phyloP scores from a whole-genome alignment of 2,888 invertebrate genomes.

The Dryobotodes eremita region DNA sequence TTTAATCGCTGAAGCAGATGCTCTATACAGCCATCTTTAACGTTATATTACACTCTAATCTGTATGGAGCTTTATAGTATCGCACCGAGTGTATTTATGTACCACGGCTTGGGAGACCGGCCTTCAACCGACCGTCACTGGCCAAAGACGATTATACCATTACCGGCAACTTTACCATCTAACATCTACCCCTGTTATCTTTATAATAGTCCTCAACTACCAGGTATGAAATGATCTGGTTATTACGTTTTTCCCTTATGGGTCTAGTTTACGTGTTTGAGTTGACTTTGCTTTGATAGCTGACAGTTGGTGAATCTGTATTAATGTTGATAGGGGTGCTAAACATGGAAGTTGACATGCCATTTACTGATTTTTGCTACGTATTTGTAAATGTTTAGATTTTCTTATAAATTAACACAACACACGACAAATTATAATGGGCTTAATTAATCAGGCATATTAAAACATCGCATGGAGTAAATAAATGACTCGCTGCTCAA shows the following conservation, averaged over 20 bases:
- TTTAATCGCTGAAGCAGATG: conserved; percentile 31
- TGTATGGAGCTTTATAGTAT: conserved; percentile 35
- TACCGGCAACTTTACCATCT: conserved; percentile 68
- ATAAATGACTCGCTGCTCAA: conserved; percentile 42
- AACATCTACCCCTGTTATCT: conserved; percentile 59
- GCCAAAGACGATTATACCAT: conserved; percentile 76
- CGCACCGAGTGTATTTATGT: conserved; percentile 62
- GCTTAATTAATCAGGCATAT: conserved; percentile 41
- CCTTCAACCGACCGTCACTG: conserved; percentile 76
- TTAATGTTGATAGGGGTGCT: background rate
- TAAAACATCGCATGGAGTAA: conserved; percentile 16
- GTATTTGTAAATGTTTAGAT: background rate
- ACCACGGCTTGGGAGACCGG: conserved; percentile 67
- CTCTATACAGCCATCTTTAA: conserved; percentile 1
- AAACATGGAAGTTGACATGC: background rate
- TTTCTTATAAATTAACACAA: background rate
- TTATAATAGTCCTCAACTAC: conserved; percentile 44
- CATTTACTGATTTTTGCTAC: background rate
- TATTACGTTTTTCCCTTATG: conserved; percentile 5
- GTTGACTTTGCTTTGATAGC: background rate
- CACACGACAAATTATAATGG: conserved; percentile 40
- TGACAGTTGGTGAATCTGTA: background rate
- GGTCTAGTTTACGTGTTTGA: background rate
- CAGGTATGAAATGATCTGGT: conserved; percentile 12
- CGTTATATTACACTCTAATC: conserved; percentile 32